phyloP scores from a whole-genome alignment of 1,140 invertebrate species.

The Drosophila subpulchrella region DNA sequence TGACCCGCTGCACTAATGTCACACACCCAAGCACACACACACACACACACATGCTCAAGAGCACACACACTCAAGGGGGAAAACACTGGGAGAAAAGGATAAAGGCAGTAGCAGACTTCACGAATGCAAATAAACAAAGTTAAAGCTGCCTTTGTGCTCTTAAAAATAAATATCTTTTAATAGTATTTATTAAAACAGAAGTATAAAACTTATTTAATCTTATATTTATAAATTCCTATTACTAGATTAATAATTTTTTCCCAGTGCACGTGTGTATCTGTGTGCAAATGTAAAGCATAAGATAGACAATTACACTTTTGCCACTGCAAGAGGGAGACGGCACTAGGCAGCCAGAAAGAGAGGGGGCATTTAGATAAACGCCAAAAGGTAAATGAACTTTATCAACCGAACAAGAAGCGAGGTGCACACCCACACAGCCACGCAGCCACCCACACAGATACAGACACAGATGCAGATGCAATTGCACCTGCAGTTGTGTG shows the following conservation, averaged over 20 bases:
- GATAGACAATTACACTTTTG: constrained; percentile 81
- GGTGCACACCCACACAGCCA: constrained; percentile 24
- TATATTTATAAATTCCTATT: no score
- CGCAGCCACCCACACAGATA: background rate
- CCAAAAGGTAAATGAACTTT: constrained; percentile 82
- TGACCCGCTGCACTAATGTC: constrained; percentile 68
- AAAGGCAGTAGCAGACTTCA: constrained; percentile 33
- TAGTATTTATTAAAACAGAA: background rate
- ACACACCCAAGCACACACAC: constrained; percentile 39
- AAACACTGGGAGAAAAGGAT: constrained; percentile 25
- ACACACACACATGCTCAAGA: constrained; percentile 20
- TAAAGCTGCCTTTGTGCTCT: constrained; percentile 32
- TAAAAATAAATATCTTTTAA: background rate
- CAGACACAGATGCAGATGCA: constrained; percentile 19
- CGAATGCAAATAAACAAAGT: constrained; percentile 69
- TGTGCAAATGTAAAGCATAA: constrained; percentile 69
- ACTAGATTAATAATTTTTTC: background rate
- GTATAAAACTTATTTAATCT: background rate
- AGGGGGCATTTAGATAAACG: constrained; percentile 69
- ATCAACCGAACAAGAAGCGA: constrained; percentile 67
- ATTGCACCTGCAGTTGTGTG: constrained; percentile 26
- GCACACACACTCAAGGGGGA: constrained; percentile 5
- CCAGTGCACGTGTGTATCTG: constrained; percentile 24
- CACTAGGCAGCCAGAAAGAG: constrained; percentile 12
- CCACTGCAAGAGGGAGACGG: constrained; percentile 45